Evolutionary conservation across 2,113 vertebrate genomes (phyloP).

Genomic region (Hemicordylus capensis): DNA sequence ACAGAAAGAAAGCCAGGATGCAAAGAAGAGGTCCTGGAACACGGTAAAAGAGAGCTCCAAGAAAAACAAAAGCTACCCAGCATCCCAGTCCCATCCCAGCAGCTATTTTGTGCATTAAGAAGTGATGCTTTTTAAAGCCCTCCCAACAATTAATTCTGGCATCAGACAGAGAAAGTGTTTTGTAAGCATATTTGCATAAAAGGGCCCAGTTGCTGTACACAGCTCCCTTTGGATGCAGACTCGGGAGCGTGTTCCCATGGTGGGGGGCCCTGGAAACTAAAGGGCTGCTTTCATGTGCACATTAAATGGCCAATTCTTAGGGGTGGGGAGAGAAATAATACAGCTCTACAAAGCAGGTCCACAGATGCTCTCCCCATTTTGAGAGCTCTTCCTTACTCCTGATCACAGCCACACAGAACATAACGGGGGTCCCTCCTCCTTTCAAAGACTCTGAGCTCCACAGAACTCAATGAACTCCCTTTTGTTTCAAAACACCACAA

Average conservation of each 20-base stretch:
- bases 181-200: constrained; percentile 26
- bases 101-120: neutral
- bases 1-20: neutral
- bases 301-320: neutral
- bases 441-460: neutral
- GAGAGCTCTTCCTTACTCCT: neutral
- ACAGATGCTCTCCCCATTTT: neutral
- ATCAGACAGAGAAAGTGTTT: constrained; percentile 10
- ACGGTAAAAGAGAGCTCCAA: neutral
- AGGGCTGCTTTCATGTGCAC: neutral
- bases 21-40: neutral
- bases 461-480: neutral
- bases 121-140: neutral
- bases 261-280: neutral
- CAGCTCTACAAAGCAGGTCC: no score
- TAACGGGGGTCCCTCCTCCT: neutral
- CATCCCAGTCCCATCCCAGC: neutral
- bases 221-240: neutral
- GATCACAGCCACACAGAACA: no score
- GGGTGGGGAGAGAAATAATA: neutral
- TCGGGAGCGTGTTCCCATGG: neutral
- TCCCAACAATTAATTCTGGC: constrained; percentile 9
- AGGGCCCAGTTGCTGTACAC: neutral
- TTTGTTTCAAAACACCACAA: neutral
- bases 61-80: neutral